These are phyloP conservation scores for Turritopsis dohrnii DNA, from an alignment of 30 jellyfish, hydroid and myxozoan genomes.

Conservation along the genomic window DNA sequence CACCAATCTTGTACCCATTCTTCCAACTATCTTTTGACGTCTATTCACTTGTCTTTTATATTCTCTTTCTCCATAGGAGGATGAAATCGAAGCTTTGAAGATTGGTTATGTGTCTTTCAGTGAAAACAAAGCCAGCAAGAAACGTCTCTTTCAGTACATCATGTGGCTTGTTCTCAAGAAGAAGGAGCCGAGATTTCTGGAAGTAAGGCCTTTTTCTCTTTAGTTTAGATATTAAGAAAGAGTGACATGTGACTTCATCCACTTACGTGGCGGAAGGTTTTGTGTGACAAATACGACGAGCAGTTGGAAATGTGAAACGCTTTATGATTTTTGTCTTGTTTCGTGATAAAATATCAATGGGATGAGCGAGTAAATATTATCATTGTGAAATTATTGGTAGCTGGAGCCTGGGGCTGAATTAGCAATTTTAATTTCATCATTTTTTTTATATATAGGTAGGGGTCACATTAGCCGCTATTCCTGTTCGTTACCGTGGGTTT, in stretches of 20 bases:
- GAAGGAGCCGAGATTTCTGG: conserved; percentile 59
- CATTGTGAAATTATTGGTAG: too few species aligned
- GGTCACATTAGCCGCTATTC: conserved; percentile 37
- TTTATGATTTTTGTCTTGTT: too few species aligned
- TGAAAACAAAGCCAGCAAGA: conserved; percentile 46
- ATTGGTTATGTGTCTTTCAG: conserved; percentile 70
- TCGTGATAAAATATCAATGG: too few species aligned
- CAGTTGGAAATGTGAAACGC: too few species aligned
- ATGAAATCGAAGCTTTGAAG: conserved; percentile 50
- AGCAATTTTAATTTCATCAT: not conserved
- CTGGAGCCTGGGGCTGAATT: conserved; percentile 2
- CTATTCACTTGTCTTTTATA: not conserved
- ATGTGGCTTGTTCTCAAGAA: conserved; percentile 32
- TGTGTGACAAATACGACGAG: too few species aligned
- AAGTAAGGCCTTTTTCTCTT: conserved; percentile 23
- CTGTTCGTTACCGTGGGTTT: conserved; percentile 53
- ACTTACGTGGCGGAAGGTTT: too few species aligned
- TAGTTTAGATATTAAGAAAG: not conserved
- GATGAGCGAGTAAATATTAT: too few species aligned
- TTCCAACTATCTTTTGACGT: too few species aligned
- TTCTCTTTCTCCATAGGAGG: conserved; percentile 40
- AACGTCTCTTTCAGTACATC: conserved; percentile 30
- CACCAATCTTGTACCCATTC: too few species aligned
- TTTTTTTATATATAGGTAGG: conserved; percentile 46
- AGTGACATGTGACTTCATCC: too few species aligned